phyloP scores from a whole-genome alignment of 1,140 invertebrate species.

The Phocides pigmalion region DNA sequence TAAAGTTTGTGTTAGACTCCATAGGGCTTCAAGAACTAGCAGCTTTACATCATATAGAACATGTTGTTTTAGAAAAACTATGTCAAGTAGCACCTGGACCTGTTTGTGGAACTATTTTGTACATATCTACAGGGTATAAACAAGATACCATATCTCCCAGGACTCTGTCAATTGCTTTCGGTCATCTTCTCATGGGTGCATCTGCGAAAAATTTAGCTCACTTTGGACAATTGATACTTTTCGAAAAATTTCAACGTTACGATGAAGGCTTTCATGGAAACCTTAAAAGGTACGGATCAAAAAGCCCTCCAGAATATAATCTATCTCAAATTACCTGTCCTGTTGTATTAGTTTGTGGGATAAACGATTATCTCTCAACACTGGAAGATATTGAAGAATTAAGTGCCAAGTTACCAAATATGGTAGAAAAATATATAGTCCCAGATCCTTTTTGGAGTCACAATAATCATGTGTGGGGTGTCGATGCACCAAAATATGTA shows the following conservation, averaged over 20 bases:
- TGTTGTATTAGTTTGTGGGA: constrained; percentile 84
- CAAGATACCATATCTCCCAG: constrained; percentile 47
- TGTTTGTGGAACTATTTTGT: constrained; percentile 50
- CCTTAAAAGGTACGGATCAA: constrained; percentile 79
- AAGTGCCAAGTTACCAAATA: constrained; percentile 77
- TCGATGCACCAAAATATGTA: constrained; percentile 50
- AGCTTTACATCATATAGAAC: constrained; percentile 51
- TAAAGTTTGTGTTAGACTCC: constrained; percentile 48
- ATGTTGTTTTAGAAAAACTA: constrained; percentile 53
- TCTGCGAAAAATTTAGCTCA: constrained; percentile 63
- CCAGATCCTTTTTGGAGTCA: constrained; percentile 71
- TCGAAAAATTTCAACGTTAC: constrained; percentile 76
- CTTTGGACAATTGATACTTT: constrained; percentile 60
- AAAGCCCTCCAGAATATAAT: constrained; percentile 84
- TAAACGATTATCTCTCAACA: constrained; percentile 85
- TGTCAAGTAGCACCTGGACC: constrained; percentile 55
- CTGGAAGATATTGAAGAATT: constrained; percentile 84
- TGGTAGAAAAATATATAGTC: constrained; percentile 66
- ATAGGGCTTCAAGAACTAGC: constrained; percentile 58
- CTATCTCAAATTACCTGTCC: constrained; percentile 84
- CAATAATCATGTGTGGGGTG: constrained; percentile 62
- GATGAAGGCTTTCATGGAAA: constrained; percentile 84
- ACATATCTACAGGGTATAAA: constrained; percentile 53
- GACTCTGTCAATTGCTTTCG: constrained; percentile 53
- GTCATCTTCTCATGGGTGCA: constrained; percentile 55